phyloP scores from a whole-genome alignment of 2,113 vertebrate genomes.

The Melozone crissalis region DNA sequence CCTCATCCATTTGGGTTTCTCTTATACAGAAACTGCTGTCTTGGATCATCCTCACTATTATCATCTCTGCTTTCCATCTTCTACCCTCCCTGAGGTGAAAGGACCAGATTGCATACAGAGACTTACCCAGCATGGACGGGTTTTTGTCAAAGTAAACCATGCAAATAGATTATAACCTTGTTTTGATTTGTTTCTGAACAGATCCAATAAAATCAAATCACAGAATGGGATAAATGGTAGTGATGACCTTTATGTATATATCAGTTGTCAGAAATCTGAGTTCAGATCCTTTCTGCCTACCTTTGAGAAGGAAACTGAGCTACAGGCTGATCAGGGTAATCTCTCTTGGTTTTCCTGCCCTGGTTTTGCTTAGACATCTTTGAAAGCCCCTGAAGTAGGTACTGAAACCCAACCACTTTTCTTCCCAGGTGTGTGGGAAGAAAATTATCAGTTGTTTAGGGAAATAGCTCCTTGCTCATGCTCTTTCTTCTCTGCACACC shows the following conservation, averaged over 20 bases:
- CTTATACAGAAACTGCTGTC: not conserved
- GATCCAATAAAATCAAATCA: not conserved
- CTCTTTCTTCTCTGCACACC: not conserved
- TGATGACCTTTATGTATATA: not conserved
- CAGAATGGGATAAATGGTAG: not conserved
- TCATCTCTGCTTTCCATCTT: not conserved
- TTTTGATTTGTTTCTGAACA: conserved; percentile 11
- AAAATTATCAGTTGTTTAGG: not conserved
- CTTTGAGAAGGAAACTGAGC: not conserved
- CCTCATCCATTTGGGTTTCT: not conserved
- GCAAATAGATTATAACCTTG: not conserved
- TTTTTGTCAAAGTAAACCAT: not conserved
- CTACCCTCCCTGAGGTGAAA: not conserved
- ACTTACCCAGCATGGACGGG: not conserved
- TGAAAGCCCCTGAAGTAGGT: not conserved
- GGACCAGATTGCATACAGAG: not conserved
- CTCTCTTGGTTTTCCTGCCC: not conserved
- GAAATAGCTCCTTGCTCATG: not conserved
- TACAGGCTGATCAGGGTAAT: not conserved
- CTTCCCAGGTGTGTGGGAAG: not conserved
- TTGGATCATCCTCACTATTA: not conserved
- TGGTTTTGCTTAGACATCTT: not conserved
- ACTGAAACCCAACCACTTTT: not conserved
- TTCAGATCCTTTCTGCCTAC: not conserved
- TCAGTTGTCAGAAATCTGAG: not conserved